Evolutionary conservation across 2,113 vertebrate genomes (phyloP), one percentile per base, ranked within the genome.

Genomic region (Gorsachius goisagi): DNA sequence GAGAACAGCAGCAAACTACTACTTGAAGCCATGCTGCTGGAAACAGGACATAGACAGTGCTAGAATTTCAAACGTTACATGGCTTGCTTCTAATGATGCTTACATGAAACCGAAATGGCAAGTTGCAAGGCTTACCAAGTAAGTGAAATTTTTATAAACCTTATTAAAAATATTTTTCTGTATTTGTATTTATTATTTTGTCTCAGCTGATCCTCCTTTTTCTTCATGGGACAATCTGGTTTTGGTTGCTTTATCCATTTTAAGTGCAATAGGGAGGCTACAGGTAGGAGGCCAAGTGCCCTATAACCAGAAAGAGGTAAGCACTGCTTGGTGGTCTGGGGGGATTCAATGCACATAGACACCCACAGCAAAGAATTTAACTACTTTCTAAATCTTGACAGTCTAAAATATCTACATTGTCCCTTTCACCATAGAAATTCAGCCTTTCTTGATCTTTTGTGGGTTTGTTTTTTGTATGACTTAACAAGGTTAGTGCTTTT

Each of bases 21-120:
- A 0, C 97, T 99, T 9, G 99, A 99, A 94, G 97, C 98, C 72
- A 98, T 99, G 98, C 98, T 99, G 87, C 97, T 99, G 53, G 99
- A 99, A 97, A 99, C 99, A 0, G 99, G 99, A 41, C 99, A 99
- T 77, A 98, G 99, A 23, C 58, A 92, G 3, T 96, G 99, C 27
- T 99, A 97, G 98, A 53, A 44, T 56, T 82, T 30, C 69, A 59
- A 1, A 22, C 27, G 27, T 66, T 85, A 55, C 22, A 3, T 39
- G 58, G 26, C 33, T 91, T 71, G 19, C 64, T 88, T 81, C 72
- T 87, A 9, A 14, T 5, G 45, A 64, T 75, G 37, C 39, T 68
- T 78, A 11, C 6, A 0, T 44, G 59, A 87, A 89, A 78, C n/a
- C 64, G 80, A 93, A 68, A 30, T 59, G 68, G 30, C 56, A 44